Evolutionary conservation across 2,888 invertebrate genomes (phyloP), one percentile per base, ranked within the genome.

Genomic region (Adelphocoris suturalis): DNA sequence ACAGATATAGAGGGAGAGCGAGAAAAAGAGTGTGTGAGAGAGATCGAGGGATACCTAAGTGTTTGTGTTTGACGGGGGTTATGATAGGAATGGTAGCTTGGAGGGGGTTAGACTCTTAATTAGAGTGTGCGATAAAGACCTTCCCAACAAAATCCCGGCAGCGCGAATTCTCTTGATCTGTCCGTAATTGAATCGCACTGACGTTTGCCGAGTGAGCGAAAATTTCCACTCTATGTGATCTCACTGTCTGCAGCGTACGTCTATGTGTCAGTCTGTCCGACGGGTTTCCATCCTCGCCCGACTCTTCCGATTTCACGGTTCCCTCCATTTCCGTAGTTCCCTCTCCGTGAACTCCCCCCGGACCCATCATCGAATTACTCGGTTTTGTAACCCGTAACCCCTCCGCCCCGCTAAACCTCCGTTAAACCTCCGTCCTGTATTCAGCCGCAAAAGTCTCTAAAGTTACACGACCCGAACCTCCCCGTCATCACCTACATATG

Each of bases 401-500:
- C 37, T 7, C 7, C 37, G 2, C 37, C 7, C 7, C 37, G 37
- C 37, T 37, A 37, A 37, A 37, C 37, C 37, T 19, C 68, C 23
- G 23, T 23, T 68, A 12, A 68, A 61, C 12, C 23, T 23, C 68
- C 23, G 68, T 23, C 68, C 68, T 23, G 68, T 0, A 13, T 68
- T 23, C 68, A 27, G 5, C 68, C 68, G 23, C 68, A 68, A 68
- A 23, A 68, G 23, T 23, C 23, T 68, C 23, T 68, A 68, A 23
- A 23, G 23, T 68, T 23, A 68, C 61, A 61, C 61, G 61, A 61
- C 61, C 61, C 68, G 68, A 68, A 68, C 68, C 68, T 13, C 16
- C 68, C 19, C 68, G 68, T 68, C 68, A 68, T 68, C 68, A 68
- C 68, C 68, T 68, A 68, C 68, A 68, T 68, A 23, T 68, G 68